Conservation (phyloP, 2,113 vertebrate genomes). For the Phrynosoma blainvillii region DNA sequence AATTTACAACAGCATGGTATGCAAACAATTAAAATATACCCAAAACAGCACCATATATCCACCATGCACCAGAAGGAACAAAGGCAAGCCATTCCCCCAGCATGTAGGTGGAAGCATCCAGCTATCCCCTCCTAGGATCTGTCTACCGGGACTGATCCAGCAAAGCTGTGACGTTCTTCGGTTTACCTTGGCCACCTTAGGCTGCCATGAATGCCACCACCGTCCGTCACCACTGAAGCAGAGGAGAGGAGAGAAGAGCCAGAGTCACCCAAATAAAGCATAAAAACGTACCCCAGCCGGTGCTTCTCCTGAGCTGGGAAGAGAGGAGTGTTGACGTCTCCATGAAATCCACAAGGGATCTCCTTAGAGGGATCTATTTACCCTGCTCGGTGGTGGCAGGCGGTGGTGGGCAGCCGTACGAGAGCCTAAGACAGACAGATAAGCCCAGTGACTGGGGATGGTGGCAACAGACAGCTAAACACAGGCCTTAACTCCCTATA, state of each 20-base stretch:
- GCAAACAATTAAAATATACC: not conserved
- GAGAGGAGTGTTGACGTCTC: slow-evolving; percentile 69
- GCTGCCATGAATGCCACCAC: not conserved
- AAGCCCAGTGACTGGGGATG: slow-evolving; percentile 28
- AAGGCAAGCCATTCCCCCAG: not conserved
- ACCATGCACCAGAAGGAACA: not conserved
- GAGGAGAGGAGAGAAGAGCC: not conserved
- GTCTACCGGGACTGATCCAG: not conserved
- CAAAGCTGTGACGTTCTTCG: not conserved
- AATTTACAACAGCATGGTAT: too few relatives aligned
- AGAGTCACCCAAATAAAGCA: not conserved
- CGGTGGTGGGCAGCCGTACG: slow-evolving; percentile 38
- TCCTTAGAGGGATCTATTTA: slow-evolving; percentile 43
- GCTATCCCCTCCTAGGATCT: not conserved
- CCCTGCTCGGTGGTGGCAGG: slow-evolving; percentile 34
- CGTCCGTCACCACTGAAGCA: not conserved
- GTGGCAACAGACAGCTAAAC: not conserved
- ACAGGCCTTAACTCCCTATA: too few relatives aligned
- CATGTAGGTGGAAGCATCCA: not conserved
- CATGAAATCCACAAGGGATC: slow-evolving; percentile 66
- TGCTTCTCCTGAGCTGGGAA: slow-evolving; percentile 55
- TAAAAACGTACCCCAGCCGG: slow-evolving; percentile 59
- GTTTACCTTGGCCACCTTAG: not conserved
- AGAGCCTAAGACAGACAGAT: slow-evolving; percentile 63
- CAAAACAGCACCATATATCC: not conserved